Evolutionary conservation across 2,888 invertebrate genomes (phyloP), one percentile per base, ranked within the genome.

Genomic region (Yponomeuta malinellus): DNA sequence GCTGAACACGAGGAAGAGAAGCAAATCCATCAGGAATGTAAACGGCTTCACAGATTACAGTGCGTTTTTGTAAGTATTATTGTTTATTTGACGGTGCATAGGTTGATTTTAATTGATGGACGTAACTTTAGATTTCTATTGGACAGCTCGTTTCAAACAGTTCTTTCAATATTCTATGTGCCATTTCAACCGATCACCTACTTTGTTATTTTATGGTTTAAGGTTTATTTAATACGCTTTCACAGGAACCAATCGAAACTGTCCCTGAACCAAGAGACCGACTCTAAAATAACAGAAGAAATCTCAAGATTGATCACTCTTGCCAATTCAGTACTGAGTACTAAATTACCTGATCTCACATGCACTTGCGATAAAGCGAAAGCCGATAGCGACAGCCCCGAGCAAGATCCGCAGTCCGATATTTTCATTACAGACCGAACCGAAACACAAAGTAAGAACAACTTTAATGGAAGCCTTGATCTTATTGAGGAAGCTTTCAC

Each of bases 311-410:
- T 92, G 75, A 90, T 90, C 72, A 89, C 84, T 83, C 91, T 92
- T 88, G 91, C 92, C 88, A 91, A 87, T 76, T 88, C 91, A 70
- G 90, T 92, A 71, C 83, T 92, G 37, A 84, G 87, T 77, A 92
- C 90, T 10, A 90, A 90, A 76, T 75, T 92, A 67, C 91, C 91
- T 9, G 90, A 91, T 78, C 88, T 92, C 75, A 81, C 87, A 43
- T 88, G 84, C 31, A 68, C 52, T 12, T 68, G 48, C 65, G 65
- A 31, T 33, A 65, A 65, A 65, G 31, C 65, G 15, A 15, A 67
- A 8, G 2, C 68, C 31, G 29, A 31, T 31, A 10, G 52, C 12
- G 12, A 29, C 37, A 68, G 48, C 33, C 15, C 15, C n/a, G 43
- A 43, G 10, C n/a, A 67, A 67, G 37, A n/a, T 67, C 6, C 67